These are phyloP conservation scores for Ridgeia piscesae DNA, from an alignment of 1,140 invertebrate genomes.

Conservation along the genomic window DNA sequence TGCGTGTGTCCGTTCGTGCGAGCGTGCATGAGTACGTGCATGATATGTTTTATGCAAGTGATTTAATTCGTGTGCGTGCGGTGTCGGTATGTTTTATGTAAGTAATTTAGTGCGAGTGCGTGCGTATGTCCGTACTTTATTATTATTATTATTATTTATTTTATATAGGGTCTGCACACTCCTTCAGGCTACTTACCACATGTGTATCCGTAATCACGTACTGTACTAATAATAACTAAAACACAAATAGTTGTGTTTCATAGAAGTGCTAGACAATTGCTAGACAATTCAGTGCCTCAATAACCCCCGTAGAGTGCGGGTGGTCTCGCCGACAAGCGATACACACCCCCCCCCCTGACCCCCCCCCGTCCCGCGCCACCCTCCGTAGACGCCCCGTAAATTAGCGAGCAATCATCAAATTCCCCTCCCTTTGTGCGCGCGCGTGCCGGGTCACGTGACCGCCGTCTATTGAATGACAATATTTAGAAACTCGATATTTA, in stretches of 20 bases:
- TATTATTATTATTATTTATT: too few species aligned
- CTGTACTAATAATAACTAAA: background rate
- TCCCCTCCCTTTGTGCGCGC: background rate
- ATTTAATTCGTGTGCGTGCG: too few species aligned
- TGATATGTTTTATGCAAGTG: too few species aligned
- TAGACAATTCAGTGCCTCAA: background rate
- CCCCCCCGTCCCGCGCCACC: too few species aligned
- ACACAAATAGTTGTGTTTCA: background rate
- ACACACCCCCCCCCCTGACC: too few species aligned
- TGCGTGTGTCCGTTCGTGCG: too few species aligned
- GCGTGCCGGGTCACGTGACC: background rate
- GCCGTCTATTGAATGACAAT: slow-evolving; percentile 1
- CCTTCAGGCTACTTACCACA: too few species aligned
- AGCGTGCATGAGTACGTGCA: too few species aligned
- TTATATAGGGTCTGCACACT: too few species aligned
- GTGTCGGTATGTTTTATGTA: too few species aligned
- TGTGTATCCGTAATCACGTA: background rate
- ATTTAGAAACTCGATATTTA: background rate
- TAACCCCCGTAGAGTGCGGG: background rate
- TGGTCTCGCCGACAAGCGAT: background rate
- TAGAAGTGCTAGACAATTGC: background rate
- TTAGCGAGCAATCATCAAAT: background rate
- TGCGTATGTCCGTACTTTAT: too few species aligned
- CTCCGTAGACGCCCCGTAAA: background rate
- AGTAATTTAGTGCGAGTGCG: too few species aligned